Base-by-base conservation (phyloP, 2,113 vertebrate genomes). In the Columba livia region DNA sequence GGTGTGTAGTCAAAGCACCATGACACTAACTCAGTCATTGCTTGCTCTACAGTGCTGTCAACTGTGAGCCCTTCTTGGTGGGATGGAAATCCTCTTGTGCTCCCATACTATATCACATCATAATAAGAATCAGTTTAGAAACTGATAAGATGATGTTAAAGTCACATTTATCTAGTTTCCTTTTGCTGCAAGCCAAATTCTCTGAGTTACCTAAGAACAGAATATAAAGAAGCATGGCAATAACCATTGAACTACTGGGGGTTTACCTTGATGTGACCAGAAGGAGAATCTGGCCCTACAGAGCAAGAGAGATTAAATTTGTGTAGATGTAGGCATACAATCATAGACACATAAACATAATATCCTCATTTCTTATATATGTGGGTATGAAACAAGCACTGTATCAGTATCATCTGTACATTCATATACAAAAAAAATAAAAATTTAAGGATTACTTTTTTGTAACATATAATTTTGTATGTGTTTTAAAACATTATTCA, bases 1-100 rank as follows among this genome's bases (percentile, higher is more conserved):
- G 12, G 25, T 5, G 19, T 66, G 56, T 9, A 64, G 20, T 29
- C 38, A 51, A 24, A 74, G 15, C 12, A 71, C 16, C 1, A 2
- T 25, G 42, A 58, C 4, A 38, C 56, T 6, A 14, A 81, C 15
- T 26, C 8, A 72, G 15, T 23, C 36, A 34, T 47, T 0, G 0
- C 9, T 54, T 83, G 17, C 7, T 66, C 19, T 85, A 11, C 8
- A 32, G 31, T 32, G 23, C 23, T 57, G 29, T 28, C 58, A 50
- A 19, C 10, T 31, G 24, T 24, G 25, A 86, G 3, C 15, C 17
- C 23, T 50, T 67, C 9, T 69, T 73, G 10, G 25, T 56, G 32
- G 15, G 4, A n/a, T 77, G 25, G 9, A 77, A 83, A 53, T 65
- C 16, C 6, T 70, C 24, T 80, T 84, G 23, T 3, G 2, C 6